Evolutionary conservation across 2,888 invertebrate genomes (phyloP), one percentile per base, ranked within the genome.

Genomic region (Polia nebulosa): DNA sequence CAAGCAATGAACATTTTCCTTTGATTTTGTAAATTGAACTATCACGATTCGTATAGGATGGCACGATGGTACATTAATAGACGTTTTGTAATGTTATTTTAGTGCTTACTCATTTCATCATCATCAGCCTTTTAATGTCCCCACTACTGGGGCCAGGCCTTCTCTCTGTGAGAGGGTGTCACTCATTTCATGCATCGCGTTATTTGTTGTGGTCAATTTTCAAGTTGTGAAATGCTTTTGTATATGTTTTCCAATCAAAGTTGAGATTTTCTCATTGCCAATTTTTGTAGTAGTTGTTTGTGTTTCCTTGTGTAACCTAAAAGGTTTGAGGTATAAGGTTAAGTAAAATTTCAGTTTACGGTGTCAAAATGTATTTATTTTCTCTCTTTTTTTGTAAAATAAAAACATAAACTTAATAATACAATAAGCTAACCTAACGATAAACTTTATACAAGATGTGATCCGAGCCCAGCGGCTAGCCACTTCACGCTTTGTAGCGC

Each of bases 291-390:
- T 17, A 22, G 0, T 9, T 13, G 4, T 53, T 20, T 5, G 15
- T 27, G 15, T 39, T 44, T 25, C 13, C 29, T n/a, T 39, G 39
- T 22, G n/a, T 49, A 39, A 32, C 17, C 8, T 8, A 15, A 4
- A 17, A 15, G 7, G 5, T 25, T 27, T 15, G 3, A 11, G 9
- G 27, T 27, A 41, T 25, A 11, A 20, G 11, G 22, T 59, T 45
- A 7, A 80, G 22, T 75, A 52, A 77, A 80, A 70, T 45, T 25
- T 51, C 63, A 39, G 52, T n/a, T 76, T 92, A 95, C 95, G 95
- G 95, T 95, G 95, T 93, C 95, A 86, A 96, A 96, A 96, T 96
- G 96, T 96, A 96, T 96, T 96, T 96, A 96, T 88, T 86, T 85
- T 83, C 64, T 84, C 55, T 92, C 91, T 70, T 92, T 94, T 94